Percentiles rank a stretch among this genome's conserved stretches.
These are phyloP conservation scores for Anas georgica DNA, from an alignment of 2,797 vertebrate species.

Conservation along the genomic window DNA sequence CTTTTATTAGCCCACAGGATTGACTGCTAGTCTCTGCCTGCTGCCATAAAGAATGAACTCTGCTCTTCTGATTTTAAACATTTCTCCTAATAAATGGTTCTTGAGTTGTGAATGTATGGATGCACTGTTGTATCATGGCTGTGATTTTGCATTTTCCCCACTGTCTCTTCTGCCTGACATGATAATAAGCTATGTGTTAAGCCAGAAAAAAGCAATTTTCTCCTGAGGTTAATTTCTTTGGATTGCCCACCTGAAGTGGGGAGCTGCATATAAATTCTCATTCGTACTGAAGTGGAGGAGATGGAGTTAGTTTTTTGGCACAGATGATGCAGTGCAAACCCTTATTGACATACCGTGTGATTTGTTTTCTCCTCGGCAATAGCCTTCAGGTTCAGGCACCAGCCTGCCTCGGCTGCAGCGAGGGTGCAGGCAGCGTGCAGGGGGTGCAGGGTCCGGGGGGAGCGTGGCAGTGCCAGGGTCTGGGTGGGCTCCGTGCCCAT, in stretches of 20 bases:
- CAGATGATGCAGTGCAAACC: slow-evolving; percentile 18
- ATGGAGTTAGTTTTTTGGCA: slow-evolving; percentile 26
- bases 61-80: not conserved
- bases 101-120: not conserved
- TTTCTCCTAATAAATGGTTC: not conserved
- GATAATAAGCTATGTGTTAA: slow-evolving; percentile 52
- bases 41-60: accelerated
- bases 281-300: slow-evolving; percentile 46
- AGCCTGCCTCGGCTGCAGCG: too few relatives aligned
- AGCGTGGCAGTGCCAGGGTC: too few relatives aligned
- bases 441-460: too few relatives aligned
- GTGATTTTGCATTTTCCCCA: slow-evolving; percentile 36
- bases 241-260: slow-evolving; percentile 53
- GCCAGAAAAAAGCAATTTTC: slow-evolving; percentile 67
- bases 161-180: slow-evolving; percentile 44
- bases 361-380: not conserved
- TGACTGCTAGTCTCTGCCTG: not conserved
- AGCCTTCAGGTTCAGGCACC: too few relatives aligned
- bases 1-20: accelerated
- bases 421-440: too few relatives aligned
- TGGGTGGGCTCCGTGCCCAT: too few relatives aligned
- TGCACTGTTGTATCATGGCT: not conserved
- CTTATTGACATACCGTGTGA: not conserved
- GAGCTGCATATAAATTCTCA: slow-evolving; percentile 55
- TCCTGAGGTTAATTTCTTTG: slow-evolving; percentile 57